Conservation (phyloP, 2,888 invertebrate genomes). For the Yponomeuta plumbellus region DNA sequence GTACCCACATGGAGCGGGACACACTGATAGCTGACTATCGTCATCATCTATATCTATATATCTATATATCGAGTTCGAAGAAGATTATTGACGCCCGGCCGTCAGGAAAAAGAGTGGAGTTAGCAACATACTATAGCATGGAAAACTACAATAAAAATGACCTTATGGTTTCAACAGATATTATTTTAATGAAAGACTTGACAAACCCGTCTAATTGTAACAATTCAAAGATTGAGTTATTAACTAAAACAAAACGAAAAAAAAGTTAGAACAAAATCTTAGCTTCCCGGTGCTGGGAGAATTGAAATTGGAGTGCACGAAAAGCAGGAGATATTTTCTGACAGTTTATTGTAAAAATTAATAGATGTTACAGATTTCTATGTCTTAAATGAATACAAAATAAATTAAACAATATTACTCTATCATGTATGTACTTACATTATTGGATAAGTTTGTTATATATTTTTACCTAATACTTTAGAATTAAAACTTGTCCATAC, state of each 20-base stretch:
- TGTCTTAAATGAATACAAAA: conserved; percentile 22
- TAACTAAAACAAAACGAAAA: neutral
- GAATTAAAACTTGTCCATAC: neutral
- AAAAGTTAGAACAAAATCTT: conserved; percentile 35
- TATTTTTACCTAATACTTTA: neutral
- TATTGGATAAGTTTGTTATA: neutral
- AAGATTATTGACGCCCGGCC: no score
- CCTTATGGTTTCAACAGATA: no score
- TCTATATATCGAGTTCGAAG: no score
- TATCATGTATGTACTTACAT: neutral
- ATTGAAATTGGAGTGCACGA: conserved; percentile 13
- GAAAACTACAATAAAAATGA: no score
- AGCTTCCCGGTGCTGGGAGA: conserved; percentile 51
- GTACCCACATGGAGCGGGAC: no score
- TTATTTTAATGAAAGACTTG: no score
- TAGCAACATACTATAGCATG: no score
- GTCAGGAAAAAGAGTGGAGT: no score
- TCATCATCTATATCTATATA: no score
- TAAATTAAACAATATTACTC: neutral
- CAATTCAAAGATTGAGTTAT: no score
- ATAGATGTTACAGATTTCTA: conserved; percentile 8
- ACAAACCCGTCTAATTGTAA: no score
- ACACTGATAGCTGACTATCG: no score
- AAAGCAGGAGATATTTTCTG: conserved; percentile 22
- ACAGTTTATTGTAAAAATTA: conserved; percentile 41